phyloP scores from a whole-genome alignment of 2,888 invertebrate species.

The Dolomedes plantarius region DNA sequence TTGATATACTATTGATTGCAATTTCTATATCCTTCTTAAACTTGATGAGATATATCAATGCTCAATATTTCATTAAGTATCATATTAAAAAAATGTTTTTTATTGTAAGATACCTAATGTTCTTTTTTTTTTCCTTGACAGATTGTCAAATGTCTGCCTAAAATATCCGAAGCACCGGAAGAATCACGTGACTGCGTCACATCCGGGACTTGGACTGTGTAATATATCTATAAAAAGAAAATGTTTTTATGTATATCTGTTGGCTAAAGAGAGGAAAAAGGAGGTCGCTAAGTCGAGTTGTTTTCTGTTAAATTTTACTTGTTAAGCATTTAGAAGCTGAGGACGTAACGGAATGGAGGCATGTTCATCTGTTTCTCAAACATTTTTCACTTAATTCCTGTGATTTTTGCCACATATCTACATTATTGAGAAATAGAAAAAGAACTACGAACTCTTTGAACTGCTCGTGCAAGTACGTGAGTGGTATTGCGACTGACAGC shows the following conservation, averaged over 20 bases:
- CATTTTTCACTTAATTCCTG: slow-evolving; percentile 57
- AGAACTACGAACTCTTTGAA: not conserved
- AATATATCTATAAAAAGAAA: slow-evolving; percentile 47
- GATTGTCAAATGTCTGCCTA: slow-evolving; percentile 68
- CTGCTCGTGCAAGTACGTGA: not conserved
- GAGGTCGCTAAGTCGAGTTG: not conserved
- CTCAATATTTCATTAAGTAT: no score
- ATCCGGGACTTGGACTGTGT: slow-evolving; percentile 44
- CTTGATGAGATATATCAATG: no score
- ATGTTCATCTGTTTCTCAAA: not conserved
- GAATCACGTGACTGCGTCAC: slow-evolving; percentile 24
- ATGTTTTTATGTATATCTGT: slow-evolving; percentile 23
- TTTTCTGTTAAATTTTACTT: slow-evolving; percentile 16
- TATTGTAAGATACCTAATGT: not conserved
- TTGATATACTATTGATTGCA: no score
- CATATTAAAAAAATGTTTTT: no score
- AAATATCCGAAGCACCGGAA: slow-evolving; percentile 20
- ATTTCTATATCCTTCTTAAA: no score
- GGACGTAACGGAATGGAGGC: not conserved
- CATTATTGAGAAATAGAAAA: not conserved
- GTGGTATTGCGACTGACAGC: not conserved
- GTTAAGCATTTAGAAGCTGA: not conserved
- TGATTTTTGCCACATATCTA: slow-evolving; percentile 41
- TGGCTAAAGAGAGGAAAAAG: slow-evolving; percentile 13
- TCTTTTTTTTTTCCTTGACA: slow-evolving; percentile 17